Evolutionary conservation across 2,113 vertebrate species (phyloP), one percentile per base, ranked within the genome.

Genomic region (Cololabis saira): DNA sequence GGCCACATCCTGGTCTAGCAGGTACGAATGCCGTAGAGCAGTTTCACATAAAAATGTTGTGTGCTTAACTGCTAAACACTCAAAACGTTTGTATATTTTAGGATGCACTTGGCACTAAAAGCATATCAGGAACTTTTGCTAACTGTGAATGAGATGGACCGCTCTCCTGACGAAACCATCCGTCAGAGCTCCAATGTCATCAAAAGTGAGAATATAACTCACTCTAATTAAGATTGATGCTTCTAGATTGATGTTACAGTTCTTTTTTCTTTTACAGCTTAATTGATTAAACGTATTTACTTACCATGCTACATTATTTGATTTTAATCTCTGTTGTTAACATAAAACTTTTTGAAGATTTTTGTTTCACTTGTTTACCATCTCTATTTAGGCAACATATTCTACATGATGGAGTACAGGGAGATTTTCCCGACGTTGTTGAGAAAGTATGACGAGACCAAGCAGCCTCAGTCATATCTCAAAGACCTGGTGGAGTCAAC

Each of bases 371-470:
- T 3, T 68, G 0, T 50, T 74, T 43, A 1, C 12, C 3, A 13
- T 52, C 4, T n/a, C 52, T 10, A 30, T 68, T 5, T 45, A 99
- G 98, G 95, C 82, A 99, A 99, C 77, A 96, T 99, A 70, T 99
- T 99, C 89, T 99, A 99, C 80, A n/a, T 98, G 83, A 97, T 97
- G 97, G 98, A 99, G 51, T 98, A 95, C 85, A 93, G 98, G 51
- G 97, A 99, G 80, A 95, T 99, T 27, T 98, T 99, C 86, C 90
- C 98, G 9, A 83, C 96, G 0, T 90, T 99, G 48, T 92, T 99
- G 76, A 94, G 97, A 40, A 98, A 97, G 81, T 98, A 95, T 1
- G 95, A 99, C 3, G 95, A 95, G 83, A 92, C 93, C 47, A 94
- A 67, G 61, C 98, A 99, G 81, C 96, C 97, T 0, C 92, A 75